phyloP scores from a whole-genome alignment of 2,888 invertebrate genomes.

The Lobophora halterata region DNA sequence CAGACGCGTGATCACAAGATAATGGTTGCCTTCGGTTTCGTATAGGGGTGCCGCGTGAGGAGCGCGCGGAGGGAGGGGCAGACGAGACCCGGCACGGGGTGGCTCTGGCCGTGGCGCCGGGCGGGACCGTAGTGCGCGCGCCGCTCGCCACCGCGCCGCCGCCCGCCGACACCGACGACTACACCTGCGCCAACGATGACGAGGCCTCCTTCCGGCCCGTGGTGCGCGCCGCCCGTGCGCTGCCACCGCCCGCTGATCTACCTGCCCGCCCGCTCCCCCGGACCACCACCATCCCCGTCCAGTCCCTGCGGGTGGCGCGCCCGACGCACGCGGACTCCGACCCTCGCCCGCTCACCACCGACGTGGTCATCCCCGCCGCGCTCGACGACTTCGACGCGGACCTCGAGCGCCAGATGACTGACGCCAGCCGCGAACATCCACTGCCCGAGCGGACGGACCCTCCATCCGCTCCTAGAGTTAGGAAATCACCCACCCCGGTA shows the following conservation, averaged over 20 bases:
- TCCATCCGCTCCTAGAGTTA: slow-evolving; percentile 59
- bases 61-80: slow-evolving; percentile 39
- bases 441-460: slow-evolving; percentile 50
- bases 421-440: slow-evolving; percentile 32
- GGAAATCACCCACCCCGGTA: slow-evolving; percentile 65
- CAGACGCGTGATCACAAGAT: slow-evolving; percentile 32
- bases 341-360: slow-evolving; percentile 31
- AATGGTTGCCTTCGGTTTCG: slow-evolving; percentile 91
- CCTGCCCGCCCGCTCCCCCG: slow-evolving; percentile 55
- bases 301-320: slow-evolving; percentile 32
- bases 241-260: slow-evolving; percentile 46
- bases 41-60: slow-evolving; percentile 82
- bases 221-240: slow-evolving; percentile 74
- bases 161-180: slow-evolving; percentile 63
- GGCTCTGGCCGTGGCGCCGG: slow-evolving; percentile 83
- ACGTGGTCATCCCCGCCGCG: slow-evolving; percentile 41
- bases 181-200: slow-evolving; percentile 79
- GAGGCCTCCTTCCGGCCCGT: slow-evolving; percentile 86
- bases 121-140: slow-evolving; percentile 67
- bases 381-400: slow-evolving; percentile 28
- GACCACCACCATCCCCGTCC: slow-evolving; percentile 65
- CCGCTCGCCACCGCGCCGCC: slow-evolving; percentile 65
- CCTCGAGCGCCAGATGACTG: slow-evolving; percentile 36
- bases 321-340: slow-evolving; percentile 15
- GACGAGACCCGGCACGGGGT: slow-evolving; percentile 73